phyloP scores from a whole-genome alignment of 2,113 vertebrate species.

The Nesogale talazaci region DNA sequence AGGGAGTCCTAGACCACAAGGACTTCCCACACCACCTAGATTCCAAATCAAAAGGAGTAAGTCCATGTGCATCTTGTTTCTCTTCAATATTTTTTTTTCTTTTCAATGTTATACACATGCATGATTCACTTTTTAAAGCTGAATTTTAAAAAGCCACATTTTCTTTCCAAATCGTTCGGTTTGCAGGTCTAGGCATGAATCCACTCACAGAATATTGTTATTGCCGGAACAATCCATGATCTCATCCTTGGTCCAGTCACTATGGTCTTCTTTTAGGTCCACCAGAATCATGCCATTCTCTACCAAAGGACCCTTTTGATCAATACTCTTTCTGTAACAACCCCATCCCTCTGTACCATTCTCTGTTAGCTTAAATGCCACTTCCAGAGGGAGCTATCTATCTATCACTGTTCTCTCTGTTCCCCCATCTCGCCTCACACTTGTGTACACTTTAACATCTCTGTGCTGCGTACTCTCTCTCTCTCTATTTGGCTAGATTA shows the following conservation, averaged over 20 bases:
- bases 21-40: neutral
- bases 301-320: neutral
- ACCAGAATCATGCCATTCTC: neutral
- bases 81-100: neutral
- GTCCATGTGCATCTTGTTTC: neutral
- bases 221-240: too few species aligned
- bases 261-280: neutral
- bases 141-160: too few species aligned
- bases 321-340: neutral
- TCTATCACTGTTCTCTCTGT: neutral
- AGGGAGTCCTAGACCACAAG: neutral
- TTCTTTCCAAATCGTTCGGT: too few species aligned
- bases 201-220: too few species aligned
- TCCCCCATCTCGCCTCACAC: neutral
- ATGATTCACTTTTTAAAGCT: too few species aligned
- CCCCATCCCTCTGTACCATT: accelerated
- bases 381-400: neutral
- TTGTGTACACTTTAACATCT: neutral
- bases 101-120: too few species aligned
- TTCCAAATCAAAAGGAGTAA: neutral
- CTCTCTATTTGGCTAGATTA: neutral
- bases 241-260: neutral
- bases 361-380: too few species aligned
- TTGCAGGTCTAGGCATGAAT: too few species aligned
- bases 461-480: neutral